Base-by-base conservation (phyloP, 2,113 vertebrate species). In the Triplophysa dalaica region DNA sequence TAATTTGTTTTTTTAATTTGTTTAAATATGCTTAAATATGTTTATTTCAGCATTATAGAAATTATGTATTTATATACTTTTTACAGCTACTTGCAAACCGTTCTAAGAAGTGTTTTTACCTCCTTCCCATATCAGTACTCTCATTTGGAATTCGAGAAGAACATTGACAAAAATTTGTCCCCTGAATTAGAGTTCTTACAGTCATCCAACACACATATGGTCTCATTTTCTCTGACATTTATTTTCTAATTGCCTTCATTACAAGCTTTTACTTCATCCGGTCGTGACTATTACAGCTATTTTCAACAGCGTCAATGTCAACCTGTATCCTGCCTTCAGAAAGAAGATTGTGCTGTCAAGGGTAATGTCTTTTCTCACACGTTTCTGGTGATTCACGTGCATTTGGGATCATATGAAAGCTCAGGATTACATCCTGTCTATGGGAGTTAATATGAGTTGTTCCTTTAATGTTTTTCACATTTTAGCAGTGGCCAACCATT, bases 191-290 rank as follows among this genome's bases (percentile, higher is more conserved):
- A 45, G 8, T 45, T 77, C 50, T 38, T 38, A 3, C 66, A 62
- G 22, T 61, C 13, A 43, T 29, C 77, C 41, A 78, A 22, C 66
- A 48, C 56, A 50, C 54, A 56, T 0, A 29, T 13, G 56, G 41
- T n/a, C 66, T 70, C 38, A 16, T 50, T 52, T 62, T 43, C 12
- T 22, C 43, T 48, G 22, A 22, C 69, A 19, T 52, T 63, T 10
- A 54, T 73, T 54, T 24, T 43, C 60, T 73, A 52, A 80, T 65
- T 19, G 68, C 45, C 68, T 52, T 63, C 68, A 73, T 70, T 73
- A 63, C 65, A 70, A 65, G 58, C 48, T 56, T 64, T 43, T 45
- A 80, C 58, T 73, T 50, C 65, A 70, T 80, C 45, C n/a, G 48
- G 45, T 62, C 26, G 10, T 22, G n/a, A 65, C 48, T 65, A 56